Evolutionary conservation across 64 coral and sea anemone genomes (phyloP), one percentile per base, ranked within the genome.

Genomic region (Dendrophyllia cribrosa): DNA sequence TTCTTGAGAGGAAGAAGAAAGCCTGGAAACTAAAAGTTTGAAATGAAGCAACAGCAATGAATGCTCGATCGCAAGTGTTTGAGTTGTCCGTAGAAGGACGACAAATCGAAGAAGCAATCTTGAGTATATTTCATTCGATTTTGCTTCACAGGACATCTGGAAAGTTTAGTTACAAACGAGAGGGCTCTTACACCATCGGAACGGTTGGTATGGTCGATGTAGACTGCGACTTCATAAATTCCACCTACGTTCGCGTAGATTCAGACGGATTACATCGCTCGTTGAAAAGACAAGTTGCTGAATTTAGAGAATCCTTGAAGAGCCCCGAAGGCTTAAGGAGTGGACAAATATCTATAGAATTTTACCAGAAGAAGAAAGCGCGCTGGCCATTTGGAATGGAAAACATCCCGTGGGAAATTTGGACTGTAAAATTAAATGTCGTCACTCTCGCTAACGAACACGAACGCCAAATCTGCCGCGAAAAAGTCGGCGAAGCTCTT

Each of bases 131-230:
- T 58, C 97, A 99, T 74, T 96, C 97, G 2, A 88, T 99, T 74
- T 68, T 99, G 47, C 96, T 99, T 87, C 97, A 99, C 69, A 90
- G 97, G n/a, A 96, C 97, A n/a, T 93, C 95, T 23, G 97, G 97
- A 43, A 99, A 99, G 66, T 99, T 96, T 74, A 96, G 43, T 60
- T 99, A 99, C 91, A 93, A 99, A 85, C 82, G 75, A 47, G 97
- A 96, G 91, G 94, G 97, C 4, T 98, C 97, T 17, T 99, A 99
- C 51, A 99, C 83, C 10, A 99, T 99, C 11, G 97, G 97, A 49
- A 99, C 97, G 0, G 87, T 99, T n/a, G 97, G 97, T 4, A 91
- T 94, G 89, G 71, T 87, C 5, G 97, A 99, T 55, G 94, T 95
- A 21, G 97, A 99, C 89, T 99, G 97, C 19, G 90, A 96, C 85